Percentiles rank a stretch among this genome's conserved stretches.
These are phyloP conservation scores for Semotilus atromaculatus DNA, from an alignment of 2,797 vertebrate genomes.

Conservation along the genomic window DNA sequence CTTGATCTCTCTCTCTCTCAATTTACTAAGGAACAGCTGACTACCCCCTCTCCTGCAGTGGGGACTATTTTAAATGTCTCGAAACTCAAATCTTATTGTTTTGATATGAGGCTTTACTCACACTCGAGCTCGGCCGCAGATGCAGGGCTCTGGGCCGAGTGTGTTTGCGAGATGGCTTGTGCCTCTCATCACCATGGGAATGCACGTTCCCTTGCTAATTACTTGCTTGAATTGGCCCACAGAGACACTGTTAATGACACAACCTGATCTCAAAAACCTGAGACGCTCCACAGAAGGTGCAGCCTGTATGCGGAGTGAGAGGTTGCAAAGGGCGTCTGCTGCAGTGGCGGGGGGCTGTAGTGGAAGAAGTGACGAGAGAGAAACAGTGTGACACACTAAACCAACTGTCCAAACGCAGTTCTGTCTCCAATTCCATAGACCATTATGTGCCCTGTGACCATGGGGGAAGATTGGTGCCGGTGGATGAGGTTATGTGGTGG, in stretches of 20 bases:
- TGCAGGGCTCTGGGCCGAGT: slow-evolving; percentile 29
- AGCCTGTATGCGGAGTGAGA: slow-evolving; percentile 21
- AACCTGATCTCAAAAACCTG: slow-evolving; percentile 62
- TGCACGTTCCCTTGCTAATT: slow-evolving; percentile 78
- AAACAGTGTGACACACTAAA: slow-evolving; percentile 58
- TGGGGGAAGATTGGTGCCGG: not conserved
- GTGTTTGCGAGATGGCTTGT: slow-evolving; percentile 61
- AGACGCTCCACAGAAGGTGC: slow-evolving; percentile 53
- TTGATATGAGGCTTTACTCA: slow-evolving; percentile 67
- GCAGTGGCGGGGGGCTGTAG: slow-evolving; percentile 18
- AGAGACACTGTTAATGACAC: slow-evolving; percentile 69
- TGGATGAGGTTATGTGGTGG: slow-evolving; percentile 27
- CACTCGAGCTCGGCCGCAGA: slow-evolving; percentile 56
- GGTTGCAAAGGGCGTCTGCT: slow-evolving; percentile 8
- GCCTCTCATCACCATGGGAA: slow-evolving; percentile 72
- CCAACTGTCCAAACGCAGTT: slow-evolving; percentile 57
- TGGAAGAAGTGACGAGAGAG: slow-evolving; percentile 51
- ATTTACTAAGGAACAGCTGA: slow-evolving; percentile 71
- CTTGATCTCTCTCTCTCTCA: slow-evolving; percentile 60
- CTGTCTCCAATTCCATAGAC: slow-evolving; percentile 54
- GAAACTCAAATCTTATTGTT: slow-evolving; percentile 68
- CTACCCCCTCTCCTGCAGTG: slow-evolving; percentile 61
- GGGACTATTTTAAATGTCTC: slow-evolving; percentile 69
- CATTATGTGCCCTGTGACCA: slow-evolving; percentile 40
- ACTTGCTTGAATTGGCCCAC: slow-evolving; percentile 74